phyloP scores from a whole-genome alignment of 1,140 invertebrate species.

The Mycetomoellerius zeteki region DNA sequence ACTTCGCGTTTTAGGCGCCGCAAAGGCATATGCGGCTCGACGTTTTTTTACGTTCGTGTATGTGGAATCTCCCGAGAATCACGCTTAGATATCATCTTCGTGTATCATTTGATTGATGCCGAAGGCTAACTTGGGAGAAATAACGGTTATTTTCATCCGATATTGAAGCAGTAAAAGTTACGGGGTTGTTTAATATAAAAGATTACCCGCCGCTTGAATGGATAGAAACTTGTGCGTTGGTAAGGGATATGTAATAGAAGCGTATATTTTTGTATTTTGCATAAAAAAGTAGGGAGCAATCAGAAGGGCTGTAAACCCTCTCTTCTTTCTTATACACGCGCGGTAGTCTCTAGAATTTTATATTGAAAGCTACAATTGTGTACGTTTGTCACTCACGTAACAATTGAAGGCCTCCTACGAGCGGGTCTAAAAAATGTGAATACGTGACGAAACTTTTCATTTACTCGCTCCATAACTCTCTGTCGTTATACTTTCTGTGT shows the following conservation, averaged over 20 bases:
- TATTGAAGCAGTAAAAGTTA: neutral
- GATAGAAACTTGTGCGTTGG: neutral
- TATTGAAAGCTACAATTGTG: neutral
- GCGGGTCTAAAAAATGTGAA: neutral
- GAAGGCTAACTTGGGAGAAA: neutral
- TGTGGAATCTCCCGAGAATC: neutral
- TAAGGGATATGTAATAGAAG: neutral
- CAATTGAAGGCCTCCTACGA: neutral
- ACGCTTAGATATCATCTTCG: neutral
- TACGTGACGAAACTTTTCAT: neutral
- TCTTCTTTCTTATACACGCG: no score
- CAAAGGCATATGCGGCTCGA: neutral
- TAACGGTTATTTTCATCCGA: slow-evolving; percentile 27
- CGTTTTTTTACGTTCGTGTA: slow-evolving; percentile 12
- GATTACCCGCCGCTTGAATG: neutral
- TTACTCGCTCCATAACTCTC: neutral
- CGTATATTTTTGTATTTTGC: slow-evolving; percentile 24
- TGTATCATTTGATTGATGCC: neutral
- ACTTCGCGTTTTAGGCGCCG: slow-evolving; percentile 31
- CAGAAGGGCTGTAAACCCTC: neutral
- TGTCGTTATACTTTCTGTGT: neutral
- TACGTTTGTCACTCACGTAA: neutral
- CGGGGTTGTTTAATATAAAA: slow-evolving; percentile 23
- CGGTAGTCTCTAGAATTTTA: neutral
- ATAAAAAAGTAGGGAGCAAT: slow-evolving; percentile 6